phyloP scores from a whole-genome alignment of 2,888 invertebrate species.

The Trachelus tabidus region DNA sequence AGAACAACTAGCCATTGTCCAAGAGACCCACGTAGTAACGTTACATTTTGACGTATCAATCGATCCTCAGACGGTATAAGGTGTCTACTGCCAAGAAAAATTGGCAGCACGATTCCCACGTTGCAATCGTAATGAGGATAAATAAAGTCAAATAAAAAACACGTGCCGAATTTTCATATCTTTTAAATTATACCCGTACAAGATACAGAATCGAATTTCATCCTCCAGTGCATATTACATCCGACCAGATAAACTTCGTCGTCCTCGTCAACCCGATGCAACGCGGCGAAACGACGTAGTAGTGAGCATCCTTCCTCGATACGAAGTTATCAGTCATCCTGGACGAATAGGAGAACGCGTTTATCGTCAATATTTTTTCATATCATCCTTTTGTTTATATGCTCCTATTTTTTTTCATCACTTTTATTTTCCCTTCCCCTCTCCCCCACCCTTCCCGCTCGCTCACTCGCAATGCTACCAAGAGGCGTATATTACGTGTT shows the following conservation, averaged over 20 bases:
- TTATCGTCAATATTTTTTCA: slow-evolving; percentile 15
- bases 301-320: slow-evolving; percentile 54
- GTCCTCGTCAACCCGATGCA: too few species aligned
- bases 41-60: slow-evolving; percentile 52
- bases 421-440: slow-evolving; percentile 14
- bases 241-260: too few species aligned
- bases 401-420: neutral
- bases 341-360: slow-evolving; percentile 29
- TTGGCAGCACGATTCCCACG: too few species aligned
- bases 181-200: too few species aligned
- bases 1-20: slow-evolving; percentile 55
- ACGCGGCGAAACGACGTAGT: too few species aligned
- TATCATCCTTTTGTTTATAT: slow-evolving; percentile 2
- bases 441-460: slow-evolving; percentile 1
- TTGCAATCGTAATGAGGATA: too few species aligned
- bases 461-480: slow-evolving; percentile 3
- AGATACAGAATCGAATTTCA: too few species aligned
- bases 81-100: too few species aligned
- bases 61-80: slow-evolving; percentile 19
- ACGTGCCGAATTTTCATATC: too few species aligned
- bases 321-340: slow-evolving; percentile 58
- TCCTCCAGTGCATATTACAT: too few species aligned
- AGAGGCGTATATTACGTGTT: slow-evolving; percentile 38
- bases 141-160: too few species aligned
- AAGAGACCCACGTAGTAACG: slow-evolving; percentile 44